phyloP scores from a whole-genome alignment of 2,888 invertebrate genomes.

The Harpalus rufipes region DNA sequence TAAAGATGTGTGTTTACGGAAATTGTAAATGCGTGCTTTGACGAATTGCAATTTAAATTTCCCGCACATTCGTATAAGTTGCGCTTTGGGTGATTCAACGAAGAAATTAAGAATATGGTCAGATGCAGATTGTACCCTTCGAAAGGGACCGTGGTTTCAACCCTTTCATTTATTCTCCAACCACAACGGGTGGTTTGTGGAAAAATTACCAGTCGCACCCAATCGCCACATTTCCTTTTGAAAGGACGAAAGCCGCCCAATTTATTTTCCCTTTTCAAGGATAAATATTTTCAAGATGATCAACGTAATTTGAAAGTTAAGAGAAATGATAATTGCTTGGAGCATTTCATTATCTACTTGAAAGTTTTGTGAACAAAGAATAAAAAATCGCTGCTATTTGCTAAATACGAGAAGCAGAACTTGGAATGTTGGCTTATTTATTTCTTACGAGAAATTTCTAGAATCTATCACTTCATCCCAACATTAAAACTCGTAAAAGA shows the following conservation, averaged over 20 bases:
- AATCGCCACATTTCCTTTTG: neutral
- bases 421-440: slow-evolving; percentile 44
- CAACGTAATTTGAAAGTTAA: neutral
- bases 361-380: slow-evolving; percentile 51
- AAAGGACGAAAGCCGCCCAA: neutral
- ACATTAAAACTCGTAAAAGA: slow-evolving; percentile 29
- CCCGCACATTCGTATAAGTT: neutral
- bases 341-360: slow-evolving; percentile 20
- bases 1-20: too few species aligned
- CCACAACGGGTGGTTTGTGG: neutral
- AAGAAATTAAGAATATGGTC: slow-evolving; percentile 6
- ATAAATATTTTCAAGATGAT: slow-evolving; percentile 3
- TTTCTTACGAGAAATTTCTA: slow-evolving; percentile 29
- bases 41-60: neutral
- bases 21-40: neutral
- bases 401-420: slow-evolving; percentile 40
- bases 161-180: slow-evolving; percentile 35
- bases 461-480: slow-evolving; percentile 44
- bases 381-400: slow-evolving; percentile 62
- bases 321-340: slow-evolving; percentile 1
- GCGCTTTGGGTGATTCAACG: neutral
- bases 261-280: neutral
- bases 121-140: neutral
- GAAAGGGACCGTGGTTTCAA: slow-evolving; percentile 12
- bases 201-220: neutral